Evolutionary conservation across 2,797 vertebrate genomes (phyloP).

Genomic region (Helicolenus hilgendorfi): DNA sequence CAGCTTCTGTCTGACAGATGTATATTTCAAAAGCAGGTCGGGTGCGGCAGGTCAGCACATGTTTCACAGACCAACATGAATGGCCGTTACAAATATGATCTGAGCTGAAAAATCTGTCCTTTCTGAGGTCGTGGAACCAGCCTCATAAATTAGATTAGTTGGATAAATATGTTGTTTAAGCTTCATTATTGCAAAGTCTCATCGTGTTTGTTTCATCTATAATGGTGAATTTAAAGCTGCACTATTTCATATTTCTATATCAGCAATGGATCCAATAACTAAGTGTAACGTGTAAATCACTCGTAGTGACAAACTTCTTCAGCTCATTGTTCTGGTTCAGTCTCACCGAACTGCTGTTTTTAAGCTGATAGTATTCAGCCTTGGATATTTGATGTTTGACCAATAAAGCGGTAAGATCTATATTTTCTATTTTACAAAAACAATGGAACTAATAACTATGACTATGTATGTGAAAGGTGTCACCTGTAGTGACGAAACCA

Average conservation of each 20-base stretch:
- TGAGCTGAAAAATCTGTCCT: not conserved
- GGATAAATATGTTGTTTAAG: not conserved
- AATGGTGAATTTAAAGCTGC: not conserved
- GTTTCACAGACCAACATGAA: slow-evolving; percentile 44
- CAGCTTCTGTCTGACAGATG: slow-evolving; percentile 42
- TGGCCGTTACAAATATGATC: slow-evolving; percentile 21
- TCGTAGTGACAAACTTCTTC: not conserved
- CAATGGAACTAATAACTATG: not conserved
- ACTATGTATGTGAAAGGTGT: not conserved
- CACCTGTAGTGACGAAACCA: no score
- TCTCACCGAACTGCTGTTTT: not conserved
- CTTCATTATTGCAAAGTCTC: not conserved
- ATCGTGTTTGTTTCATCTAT: not conserved
- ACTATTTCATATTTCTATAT: not conserved
- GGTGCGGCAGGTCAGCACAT: slow-evolving; percentile 42
- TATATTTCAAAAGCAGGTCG: slow-evolving; percentile 37
- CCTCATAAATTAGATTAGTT: not conserved
- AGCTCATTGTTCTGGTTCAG: not conserved
- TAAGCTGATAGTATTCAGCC: not conserved
- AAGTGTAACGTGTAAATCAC: not conserved
- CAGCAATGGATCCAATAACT: not conserved
- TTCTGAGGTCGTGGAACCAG: not conserved
- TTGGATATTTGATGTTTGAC: not conserved
- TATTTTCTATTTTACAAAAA: not conserved
- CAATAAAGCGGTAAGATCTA: not conserved